Conservation (phyloP, 2,113 vertebrate species). For the Mobula birostris region DNA sequence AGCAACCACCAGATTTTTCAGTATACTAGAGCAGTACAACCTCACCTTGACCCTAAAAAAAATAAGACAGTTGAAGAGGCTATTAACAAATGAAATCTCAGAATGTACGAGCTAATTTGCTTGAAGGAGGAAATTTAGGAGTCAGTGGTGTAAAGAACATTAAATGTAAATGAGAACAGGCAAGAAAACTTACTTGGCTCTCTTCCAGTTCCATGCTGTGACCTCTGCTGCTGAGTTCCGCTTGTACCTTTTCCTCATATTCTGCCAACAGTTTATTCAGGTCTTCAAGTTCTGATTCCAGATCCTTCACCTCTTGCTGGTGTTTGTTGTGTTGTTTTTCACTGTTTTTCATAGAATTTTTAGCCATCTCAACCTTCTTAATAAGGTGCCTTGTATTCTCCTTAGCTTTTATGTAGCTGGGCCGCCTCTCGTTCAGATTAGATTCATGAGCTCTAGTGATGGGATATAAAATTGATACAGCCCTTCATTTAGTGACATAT, state of each 20-base stretch:
- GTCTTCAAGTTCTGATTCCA: slow-evolving; percentile 59
- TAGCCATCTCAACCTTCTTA: slow-evolving; percentile 65
- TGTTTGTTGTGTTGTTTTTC: slow-evolving; percentile 56
- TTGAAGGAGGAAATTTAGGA: not conserved
- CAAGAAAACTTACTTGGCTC: slow-evolving; percentile 63
- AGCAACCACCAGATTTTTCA: not conserved
- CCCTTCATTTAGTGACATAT: not conserved
- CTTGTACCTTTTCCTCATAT: slow-evolving; percentile 63
- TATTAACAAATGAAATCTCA: not conserved
- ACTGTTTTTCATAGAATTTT: slow-evolving; percentile 55
- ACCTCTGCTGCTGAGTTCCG: slow-evolving; percentile 49
- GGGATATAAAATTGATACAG: slow-evolving; percentile 36
- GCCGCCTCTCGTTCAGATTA: slow-evolving; percentile 60
- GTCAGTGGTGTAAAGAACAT: not conserved
- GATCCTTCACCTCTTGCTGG: slow-evolving; percentile 62
- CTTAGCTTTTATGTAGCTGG: slow-evolving; percentile 82
- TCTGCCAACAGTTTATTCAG: slow-evolving; percentile 61
- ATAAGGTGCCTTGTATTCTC: slow-evolving; percentile 76
- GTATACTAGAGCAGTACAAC: not conserved
- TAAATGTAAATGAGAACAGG: slow-evolving; percentile 1
- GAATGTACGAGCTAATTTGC: not conserved
- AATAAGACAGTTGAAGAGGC: not conserved
- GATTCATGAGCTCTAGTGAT: slow-evolving; percentile 66
- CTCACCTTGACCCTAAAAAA: not conserved
- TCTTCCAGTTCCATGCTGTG: slow-evolving; percentile 63